phyloP scores from a whole-genome alignment of 2,113 vertebrate genomes.

The Columbina picui region DNA sequence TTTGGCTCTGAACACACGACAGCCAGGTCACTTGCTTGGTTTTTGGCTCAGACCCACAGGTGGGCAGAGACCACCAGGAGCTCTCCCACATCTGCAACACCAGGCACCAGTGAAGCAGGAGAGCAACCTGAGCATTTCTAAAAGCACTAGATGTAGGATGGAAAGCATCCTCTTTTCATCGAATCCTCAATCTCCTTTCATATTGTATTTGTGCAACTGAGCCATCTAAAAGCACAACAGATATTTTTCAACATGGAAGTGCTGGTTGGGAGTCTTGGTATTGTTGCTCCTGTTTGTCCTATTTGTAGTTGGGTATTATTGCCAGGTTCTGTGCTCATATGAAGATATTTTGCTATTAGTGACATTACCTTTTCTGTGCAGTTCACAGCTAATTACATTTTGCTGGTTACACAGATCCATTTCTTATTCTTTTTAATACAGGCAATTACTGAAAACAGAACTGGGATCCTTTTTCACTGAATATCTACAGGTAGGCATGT shows the following conservation, averaged over 20 bases:
- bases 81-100: background rate
- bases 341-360: background rate
- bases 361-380: background rate
- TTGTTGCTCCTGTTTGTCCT: background rate
- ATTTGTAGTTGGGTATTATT: background rate
- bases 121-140: background rate
- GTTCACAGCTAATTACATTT: background rate
- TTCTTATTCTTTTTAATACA: conserved; percentile 60
- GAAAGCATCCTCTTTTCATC: background rate
- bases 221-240: background rate
- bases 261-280: background rate
- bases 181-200: background rate
- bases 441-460: conserved; percentile 95
- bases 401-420: background rate
- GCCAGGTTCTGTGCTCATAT: background rate
- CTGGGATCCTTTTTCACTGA: conserved; percentile 96
- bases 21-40: background rate
- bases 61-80: background rate
- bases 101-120: background rate
- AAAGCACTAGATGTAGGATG: background rate
- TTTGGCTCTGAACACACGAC: background rate
- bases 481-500: conserved; percentile 87
- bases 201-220: background rate
- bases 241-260: background rate
- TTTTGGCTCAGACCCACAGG: background rate